A percentile compares a stretch with the other conserved stretches of the same genome.
phyloP scores from a whole-genome alignment of 2,113 vertebrate genomes.

The Pavo muticus region DNA sequence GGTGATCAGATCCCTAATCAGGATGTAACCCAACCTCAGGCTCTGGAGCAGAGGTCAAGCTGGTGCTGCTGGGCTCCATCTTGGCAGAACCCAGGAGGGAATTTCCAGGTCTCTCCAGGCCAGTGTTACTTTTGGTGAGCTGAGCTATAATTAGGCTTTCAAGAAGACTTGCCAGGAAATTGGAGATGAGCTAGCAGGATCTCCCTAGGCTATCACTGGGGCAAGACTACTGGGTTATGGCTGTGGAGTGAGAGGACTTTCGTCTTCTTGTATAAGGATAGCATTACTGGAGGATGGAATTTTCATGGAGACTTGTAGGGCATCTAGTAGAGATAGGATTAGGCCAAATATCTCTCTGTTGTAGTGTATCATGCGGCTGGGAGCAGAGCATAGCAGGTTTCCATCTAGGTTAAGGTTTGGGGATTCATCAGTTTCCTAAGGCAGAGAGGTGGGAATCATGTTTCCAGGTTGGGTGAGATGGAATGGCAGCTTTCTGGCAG shows the following conservation, averaged over 20 bases:
- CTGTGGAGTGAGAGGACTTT: not conserved
- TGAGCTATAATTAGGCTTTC: not conserved
- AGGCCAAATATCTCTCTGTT: not conserved
- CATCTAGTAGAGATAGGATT: fast-evolving
- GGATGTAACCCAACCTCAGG: fast-evolving
- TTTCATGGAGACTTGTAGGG: not conserved
- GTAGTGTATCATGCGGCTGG: not conserved
- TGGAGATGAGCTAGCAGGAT: not conserved
- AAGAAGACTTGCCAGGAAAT: not conserved
- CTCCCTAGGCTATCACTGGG: not conserved
- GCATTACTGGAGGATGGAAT: not conserved
- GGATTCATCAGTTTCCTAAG: not conserved
- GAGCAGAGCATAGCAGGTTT: not conserved
- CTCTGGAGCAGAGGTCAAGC: not conserved
- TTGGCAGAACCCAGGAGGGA: not conserved
- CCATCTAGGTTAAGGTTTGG: not conserved
- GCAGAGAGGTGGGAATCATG: fast-evolving
- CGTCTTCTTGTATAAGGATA: not conserved
- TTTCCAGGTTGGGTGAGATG: not conserved
- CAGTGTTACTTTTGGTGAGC: not conserved
- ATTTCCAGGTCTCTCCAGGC: not conserved
- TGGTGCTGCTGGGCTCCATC: not conserved
- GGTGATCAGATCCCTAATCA: not conserved
- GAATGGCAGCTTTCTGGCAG: not conserved
- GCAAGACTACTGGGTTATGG: not conserved